phyloP scores from a whole-genome alignment of 2,113 vertebrate genomes.

The Siphamia tubifer region DNA sequence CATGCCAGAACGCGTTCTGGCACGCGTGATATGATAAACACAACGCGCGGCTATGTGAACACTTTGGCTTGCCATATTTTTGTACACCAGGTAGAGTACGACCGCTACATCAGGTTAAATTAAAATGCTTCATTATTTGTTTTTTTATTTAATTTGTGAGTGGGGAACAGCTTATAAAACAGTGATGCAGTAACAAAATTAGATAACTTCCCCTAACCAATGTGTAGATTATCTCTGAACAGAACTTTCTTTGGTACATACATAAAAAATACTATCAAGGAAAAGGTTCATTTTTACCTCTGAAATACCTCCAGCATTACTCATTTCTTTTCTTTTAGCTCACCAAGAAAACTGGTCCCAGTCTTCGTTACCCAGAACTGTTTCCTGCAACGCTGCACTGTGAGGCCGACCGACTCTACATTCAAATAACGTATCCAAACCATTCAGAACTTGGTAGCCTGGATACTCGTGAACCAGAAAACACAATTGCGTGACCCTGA shows the following conservation, averaged over 20 bases:
- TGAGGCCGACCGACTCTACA: conserved; percentile 11
- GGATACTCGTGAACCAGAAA: conserved; percentile 56
- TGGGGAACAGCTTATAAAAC: neutral
- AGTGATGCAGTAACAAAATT: neutral
- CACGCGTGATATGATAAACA: no score
- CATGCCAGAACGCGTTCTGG: no score
- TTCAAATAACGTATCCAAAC: conserved; percentile 12
- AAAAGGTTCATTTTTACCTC: conserved; percentile 32
- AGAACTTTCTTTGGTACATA: conserved; percentile 29
- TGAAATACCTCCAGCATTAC: conserved; percentile 54
- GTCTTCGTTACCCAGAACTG: conserved; percentile 45
- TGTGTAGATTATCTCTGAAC: conserved; percentile 8
- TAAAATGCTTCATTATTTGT: no score
- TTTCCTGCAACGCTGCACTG: conserved; percentile 28
- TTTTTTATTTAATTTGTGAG: no score
- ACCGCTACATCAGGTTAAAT: no score
- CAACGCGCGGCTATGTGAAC: no score
- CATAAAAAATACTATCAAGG: conserved; percentile 27
- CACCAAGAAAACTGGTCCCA: conserved; percentile 59
- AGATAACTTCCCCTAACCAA: neutral
- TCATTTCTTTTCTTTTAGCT: conserved; percentile 44
- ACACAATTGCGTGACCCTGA: conserved; percentile 28
- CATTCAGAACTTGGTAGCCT: conserved; percentile 26
- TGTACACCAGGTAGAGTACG: no score
- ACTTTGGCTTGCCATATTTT: no score